Evolutionary conservation across 2,113 vertebrate genomes (phyloP), one percentile per base, ranked within the genome.

Genomic region (Rhinichthys klamathensis): DNA sequence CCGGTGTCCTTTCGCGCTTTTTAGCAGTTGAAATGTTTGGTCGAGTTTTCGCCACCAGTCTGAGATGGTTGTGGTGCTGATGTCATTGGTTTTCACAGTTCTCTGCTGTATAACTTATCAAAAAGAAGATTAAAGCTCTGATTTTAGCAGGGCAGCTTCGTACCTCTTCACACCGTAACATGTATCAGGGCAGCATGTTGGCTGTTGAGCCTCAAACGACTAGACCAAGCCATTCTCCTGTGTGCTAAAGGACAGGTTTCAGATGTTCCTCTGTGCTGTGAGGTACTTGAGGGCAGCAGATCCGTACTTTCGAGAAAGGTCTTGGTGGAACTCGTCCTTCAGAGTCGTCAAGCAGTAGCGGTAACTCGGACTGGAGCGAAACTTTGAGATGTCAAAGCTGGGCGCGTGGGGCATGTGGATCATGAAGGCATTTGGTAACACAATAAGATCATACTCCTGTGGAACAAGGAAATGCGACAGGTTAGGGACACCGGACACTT

Each of bases 391-490:
- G 93, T 99, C 98, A 0, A 97, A 98, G 93, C 98, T 99, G 38
- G 98, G 98, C 0, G 98, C 94, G 0, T 99, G 98, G 1, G 98
- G 98, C 97, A 98, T 97, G 94, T 99, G 98, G 94, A 99, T 96
- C 94, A 97, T 95, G 92, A 98, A 99, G 84, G 98, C 98, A 2
- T 99, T 97, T 0, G 98, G 97, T 78, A 99, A 94, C 41, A 99
- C 98, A 92, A 96, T 94, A 86, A 99, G 90, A 88, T 99, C 97
- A 0, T 96, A 98, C 87, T 97, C 97, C 98, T 99, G 92, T 4
- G 9, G 74, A 61, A 1, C 87, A 8, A 23, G 54, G 35, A 61
- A 79, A 60, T 32, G 32, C 13, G 21, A 79, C 30, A 13, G 10
- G 56, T 44, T 10, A 72, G 35, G 35, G 35, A 41, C 35, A 13